These are phyloP conservation scores for Laothoe populi DNA, from an alignment of 2,888 invertebrate species.

Conservation along the genomic window DNA sequence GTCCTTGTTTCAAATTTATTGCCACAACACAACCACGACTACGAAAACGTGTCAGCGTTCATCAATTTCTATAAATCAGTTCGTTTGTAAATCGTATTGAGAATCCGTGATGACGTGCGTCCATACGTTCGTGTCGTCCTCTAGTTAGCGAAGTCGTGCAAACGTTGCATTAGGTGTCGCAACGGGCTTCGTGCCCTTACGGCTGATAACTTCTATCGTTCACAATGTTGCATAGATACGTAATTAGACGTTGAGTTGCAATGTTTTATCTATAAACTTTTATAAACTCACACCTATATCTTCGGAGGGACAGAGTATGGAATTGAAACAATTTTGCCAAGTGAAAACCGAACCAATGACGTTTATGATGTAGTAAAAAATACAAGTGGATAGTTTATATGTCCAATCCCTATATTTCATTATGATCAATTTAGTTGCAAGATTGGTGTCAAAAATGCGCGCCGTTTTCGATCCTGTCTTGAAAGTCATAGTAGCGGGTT, in stretches of 20 bases:
- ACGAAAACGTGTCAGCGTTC: conserved; percentile 18
- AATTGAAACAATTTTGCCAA: too few relatives aligned
- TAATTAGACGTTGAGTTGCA: background rate
- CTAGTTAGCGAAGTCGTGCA: conserved; percentile 59
- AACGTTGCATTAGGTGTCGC: conserved; percentile 45
- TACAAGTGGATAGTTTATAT: too few relatives aligned
- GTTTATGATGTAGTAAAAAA: too few relatives aligned
- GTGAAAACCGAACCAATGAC: too few relatives aligned
- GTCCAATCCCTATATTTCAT: too few relatives aligned
- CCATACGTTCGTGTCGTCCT: conserved; percentile 54
- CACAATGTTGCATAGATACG: background rate
- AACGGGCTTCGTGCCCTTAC: conserved; percentile 38
- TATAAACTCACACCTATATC: too few relatives aligned
- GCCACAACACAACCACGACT: conserved; percentile 15
- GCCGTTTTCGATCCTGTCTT: too few relatives aligned
- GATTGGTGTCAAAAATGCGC: too few relatives aligned
- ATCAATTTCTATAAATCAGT: conserved; percentile 27
- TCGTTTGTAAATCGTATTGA: conserved; percentile 40
- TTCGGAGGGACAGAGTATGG: too few relatives aligned
- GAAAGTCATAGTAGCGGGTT: too few relatives aligned
- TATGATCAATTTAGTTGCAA: too few relatives aligned
- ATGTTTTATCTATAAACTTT: background rate
- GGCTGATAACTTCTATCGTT: conserved; percentile 21
- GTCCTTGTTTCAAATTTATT: conserved; percentile 22
- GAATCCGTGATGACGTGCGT: conserved; percentile 57